These are phyloP conservation scores for Nothocercus julius DNA, from an alignment of 2,113 vertebrate species.

Conservation along the genomic window DNA sequence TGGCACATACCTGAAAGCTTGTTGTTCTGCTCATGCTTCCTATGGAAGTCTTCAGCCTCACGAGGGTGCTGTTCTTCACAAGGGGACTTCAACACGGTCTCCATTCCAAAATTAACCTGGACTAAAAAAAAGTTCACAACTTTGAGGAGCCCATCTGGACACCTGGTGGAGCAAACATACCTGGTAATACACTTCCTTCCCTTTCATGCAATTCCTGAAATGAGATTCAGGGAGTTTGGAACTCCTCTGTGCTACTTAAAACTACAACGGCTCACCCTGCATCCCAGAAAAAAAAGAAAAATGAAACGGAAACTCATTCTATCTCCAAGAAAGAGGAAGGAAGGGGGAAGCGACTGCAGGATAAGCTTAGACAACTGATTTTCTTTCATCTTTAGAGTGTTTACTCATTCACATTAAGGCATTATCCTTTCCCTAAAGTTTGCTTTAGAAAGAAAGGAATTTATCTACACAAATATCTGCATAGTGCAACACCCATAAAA, in stretches of 20 bases:
- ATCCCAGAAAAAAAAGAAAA: not conserved
- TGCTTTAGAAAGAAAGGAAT: conserved; percentile 5
- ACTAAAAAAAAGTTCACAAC: not conserved
- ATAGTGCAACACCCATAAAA: not conserved
- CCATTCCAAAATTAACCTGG: conserved; percentile 58
- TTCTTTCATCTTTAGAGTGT: not conserved
- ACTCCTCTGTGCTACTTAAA: not conserved
- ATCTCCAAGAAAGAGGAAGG: not conserved
- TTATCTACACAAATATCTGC: not conserved
- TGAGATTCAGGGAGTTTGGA: not conserved
- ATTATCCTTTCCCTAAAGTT: not conserved
- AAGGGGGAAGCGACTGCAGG: not conserved
- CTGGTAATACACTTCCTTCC: not conserved
- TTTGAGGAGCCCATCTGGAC: not conserved
- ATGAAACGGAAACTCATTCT: not conserved
- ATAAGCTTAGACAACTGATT: not conserved
- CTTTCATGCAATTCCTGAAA: not conserved
- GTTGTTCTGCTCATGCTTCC: conserved; percentile 64
- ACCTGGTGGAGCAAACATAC: not conserved
- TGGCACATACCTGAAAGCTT: conserved; percentile 71
- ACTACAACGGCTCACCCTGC: not conserved
- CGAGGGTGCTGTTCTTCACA: conserved; percentile 66
- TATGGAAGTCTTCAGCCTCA: conserved; percentile 54
- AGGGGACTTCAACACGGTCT: conserved; percentile 22
- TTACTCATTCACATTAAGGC: not conserved